phyloP scores from a whole-genome alignment of 1,140 invertebrate species.

The Caenorhabditis remanei region DNA sequence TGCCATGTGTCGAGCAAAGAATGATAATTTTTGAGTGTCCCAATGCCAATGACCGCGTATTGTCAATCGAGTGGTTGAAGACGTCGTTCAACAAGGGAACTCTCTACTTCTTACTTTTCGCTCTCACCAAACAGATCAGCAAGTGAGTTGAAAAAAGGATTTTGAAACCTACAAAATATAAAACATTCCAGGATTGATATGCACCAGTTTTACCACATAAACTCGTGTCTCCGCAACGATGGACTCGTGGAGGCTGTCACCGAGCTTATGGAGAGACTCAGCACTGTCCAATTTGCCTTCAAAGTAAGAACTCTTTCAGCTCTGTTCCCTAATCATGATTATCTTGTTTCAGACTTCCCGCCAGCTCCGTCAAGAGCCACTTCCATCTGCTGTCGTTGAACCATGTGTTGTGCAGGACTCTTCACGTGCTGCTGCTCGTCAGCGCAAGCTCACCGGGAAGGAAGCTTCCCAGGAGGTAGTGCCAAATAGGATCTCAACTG shows the following conservation, averaged over 20 bases:
- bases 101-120: slow-evolving; percentile 46
- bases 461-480: slow-evolving; percentile 6
- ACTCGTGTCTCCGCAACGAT: slow-evolving; percentile 65
- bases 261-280: slow-evolving; percentile 60
- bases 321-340: no score
- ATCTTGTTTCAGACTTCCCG: slow-evolving; percentile 1
- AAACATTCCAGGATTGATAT: slow-evolving; percentile 21
- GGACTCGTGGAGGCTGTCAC: slow-evolving; percentile 65
- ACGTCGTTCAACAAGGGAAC: slow-evolving; percentile 69
- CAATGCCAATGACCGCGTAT: no score
- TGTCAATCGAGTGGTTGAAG: no score
- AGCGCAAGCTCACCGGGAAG: slow-evolving; percentile 37
- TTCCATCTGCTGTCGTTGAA: not conserved
- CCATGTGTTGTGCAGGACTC: not conserved
- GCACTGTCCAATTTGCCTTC: slow-evolving; percentile 67
- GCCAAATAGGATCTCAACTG: not conserved
- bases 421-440: not conserved
- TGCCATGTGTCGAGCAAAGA: no score
- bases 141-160: slow-evolving; percentile 14
- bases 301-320: slow-evolving; percentile 62
- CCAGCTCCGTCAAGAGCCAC: slow-evolving; percentile 5
- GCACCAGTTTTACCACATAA: slow-evolving; percentile 45
- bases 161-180: not conserved
- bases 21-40: no score
- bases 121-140: slow-evolving; percentile 26